Percentiles rank a stretch among this genome's conserved stretches.
These are phyloP conservation scores for Strongylocentrotus purpuratus DNA, from an alignment of 35 echinoderm and acorn worm species.

Conservation along the genomic window DNA sequence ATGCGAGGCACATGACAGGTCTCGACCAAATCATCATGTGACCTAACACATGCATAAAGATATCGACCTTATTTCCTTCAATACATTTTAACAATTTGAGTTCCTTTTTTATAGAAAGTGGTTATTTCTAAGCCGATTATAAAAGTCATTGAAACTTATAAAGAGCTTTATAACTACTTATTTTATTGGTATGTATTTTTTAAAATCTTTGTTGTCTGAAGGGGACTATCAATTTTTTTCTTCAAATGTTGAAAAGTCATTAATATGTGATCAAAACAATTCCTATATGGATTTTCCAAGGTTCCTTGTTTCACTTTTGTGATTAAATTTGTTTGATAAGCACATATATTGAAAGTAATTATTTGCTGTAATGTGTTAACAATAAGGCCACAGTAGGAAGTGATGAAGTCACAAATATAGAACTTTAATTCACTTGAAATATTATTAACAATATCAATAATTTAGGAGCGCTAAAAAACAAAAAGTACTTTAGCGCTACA, in stretches of 20 bases:
- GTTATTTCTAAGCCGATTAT: not conserved
- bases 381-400: too few relatives aligned
- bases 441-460: too few relatives aligned
- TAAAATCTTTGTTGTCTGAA: not conserved
- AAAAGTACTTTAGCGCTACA: too few relatives aligned
- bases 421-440: too few relatives aligned
- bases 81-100: not conserved
- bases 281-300: not conserved
- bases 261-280: not conserved
- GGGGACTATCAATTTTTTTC: not conserved
- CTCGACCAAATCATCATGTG: not conserved
- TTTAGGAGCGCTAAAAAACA: too few relatives aligned
- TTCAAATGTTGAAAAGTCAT: not conserved
- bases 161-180: not conserved
- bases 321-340: not conserved
- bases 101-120: slow-evolving; percentile 12
- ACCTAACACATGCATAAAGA: not conserved
- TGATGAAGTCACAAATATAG: too few relatives aligned
- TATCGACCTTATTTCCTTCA: not conserved
- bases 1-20: not conserved
- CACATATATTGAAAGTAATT: not conserved
- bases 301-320: not conserved
- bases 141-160: not conserved
- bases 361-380: not conserved
- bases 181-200: not conserved